Conservation (phyloP, 2,797 vertebrate species). For the Phoxinus dragarum region DNA sequence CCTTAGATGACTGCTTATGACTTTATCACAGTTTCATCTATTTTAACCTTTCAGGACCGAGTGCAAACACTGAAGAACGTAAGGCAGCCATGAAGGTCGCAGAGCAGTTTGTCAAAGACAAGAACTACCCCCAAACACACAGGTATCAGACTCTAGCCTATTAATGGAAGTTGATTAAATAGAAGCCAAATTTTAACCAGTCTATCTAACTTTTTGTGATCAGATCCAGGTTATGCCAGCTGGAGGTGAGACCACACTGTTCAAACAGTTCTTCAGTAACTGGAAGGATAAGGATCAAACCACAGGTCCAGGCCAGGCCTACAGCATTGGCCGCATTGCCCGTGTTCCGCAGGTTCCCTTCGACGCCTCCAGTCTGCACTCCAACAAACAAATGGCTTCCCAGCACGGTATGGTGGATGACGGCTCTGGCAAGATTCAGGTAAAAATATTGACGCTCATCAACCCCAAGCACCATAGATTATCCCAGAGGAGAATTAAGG, state of each 20-base stretch:
- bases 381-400: slow-evolving; percentile 74
- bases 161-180: background rate
- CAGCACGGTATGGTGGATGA: slow-evolving; percentile 81
- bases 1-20: background rate
- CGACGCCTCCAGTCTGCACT: slow-evolving; percentile 73
- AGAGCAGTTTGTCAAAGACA: slow-evolving; percentile 71
- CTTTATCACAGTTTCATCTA: slow-evolving; percentile 6
- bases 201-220: slow-evolving; percentile 27
- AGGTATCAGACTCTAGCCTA: slow-evolving; percentile 64
- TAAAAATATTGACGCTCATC: slow-evolving; percentile 49
- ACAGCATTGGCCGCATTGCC: slow-evolving; percentile 69
- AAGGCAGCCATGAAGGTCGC: slow-evolving; percentile 68
- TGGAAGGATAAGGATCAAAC: slow-evolving; percentile 78
- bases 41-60: slow-evolving; percentile 61
- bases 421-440: slow-evolving; percentile 77
- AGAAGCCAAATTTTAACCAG: slow-evolving; percentile 10
- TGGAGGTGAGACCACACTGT: slow-evolving; percentile 74
- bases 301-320: slow-evolving; percentile 65
- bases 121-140: slow-evolving; percentile 71
- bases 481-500: background rate
- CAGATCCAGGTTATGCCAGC: slow-evolving; percentile 77
- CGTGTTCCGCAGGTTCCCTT: slow-evolving; percentile 75
- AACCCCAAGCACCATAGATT: background rate
- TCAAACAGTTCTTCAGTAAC: slow-evolving; percentile 81
- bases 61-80: slow-evolving; percentile 73